Conservation (phyloP, 2,797 vertebrate genomes). For the Neostethus bicornis region DNA sequence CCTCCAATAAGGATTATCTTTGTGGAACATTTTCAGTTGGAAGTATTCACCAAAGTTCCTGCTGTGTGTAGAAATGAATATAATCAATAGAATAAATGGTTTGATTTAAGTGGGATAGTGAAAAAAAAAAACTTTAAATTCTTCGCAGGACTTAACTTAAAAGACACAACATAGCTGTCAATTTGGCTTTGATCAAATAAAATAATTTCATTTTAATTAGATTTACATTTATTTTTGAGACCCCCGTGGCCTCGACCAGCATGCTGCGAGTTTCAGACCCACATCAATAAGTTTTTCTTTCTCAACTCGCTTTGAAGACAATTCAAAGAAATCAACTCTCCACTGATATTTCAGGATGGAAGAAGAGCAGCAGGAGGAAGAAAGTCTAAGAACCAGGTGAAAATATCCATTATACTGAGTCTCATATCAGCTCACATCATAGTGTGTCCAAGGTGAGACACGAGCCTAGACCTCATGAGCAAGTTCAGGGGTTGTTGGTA, state of each 20-base stretch:
- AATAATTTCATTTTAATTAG: background rate
- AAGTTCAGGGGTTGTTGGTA: constrained; percentile 1
- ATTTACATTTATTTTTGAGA: background rate
- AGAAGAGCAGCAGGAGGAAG: constrained; percentile 12
- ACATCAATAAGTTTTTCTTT: constrained; percentile 2
- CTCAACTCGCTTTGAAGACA: background rate
- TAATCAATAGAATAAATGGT: too few relatives aligned
- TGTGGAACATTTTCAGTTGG: too few relatives aligned
- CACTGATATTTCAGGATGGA: background rate
- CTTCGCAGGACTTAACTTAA: too few relatives aligned
- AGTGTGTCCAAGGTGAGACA: constrained; percentile 3
- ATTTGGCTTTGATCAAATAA: background rate
- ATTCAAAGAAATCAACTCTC: constrained; percentile 4
- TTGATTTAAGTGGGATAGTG: too few relatives aligned
- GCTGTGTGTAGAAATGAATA: too few relatives aligned
- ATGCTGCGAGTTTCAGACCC: constrained; percentile 2
- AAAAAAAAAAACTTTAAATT: too few relatives aligned
- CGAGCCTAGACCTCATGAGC: background rate
- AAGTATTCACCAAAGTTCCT: too few relatives aligned
- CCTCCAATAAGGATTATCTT: too few relatives aligned
- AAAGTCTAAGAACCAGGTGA: constrained; percentile 7
- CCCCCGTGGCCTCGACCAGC: background rate
- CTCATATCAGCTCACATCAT: constrained; percentile 15
- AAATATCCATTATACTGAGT: constrained; percentile 15
- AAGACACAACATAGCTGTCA: too few relatives aligned